phyloP scores from a whole-genome alignment of 2,113 vertebrate genomes.

The Gnathonemus echidnorhynchus region DNA sequence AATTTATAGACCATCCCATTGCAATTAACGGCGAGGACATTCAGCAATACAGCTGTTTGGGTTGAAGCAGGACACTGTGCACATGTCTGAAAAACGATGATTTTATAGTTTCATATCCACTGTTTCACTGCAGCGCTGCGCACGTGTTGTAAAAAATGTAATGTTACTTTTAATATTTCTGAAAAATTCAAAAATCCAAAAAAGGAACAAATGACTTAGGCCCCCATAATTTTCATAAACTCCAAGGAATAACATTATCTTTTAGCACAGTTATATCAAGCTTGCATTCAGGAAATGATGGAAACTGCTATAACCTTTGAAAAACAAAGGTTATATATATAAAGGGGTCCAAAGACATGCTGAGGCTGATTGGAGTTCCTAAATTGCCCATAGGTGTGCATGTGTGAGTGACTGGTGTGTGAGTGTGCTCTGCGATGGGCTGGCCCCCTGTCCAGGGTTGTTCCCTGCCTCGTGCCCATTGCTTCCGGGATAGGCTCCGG shows the following conservation, averaged over 20 bases:
- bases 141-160: neutral
- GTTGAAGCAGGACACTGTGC: conserved; percentile 9
- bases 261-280: neutral
- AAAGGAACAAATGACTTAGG: neutral
- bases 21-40: neutral
- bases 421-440: too few species aligned
- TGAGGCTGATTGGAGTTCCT: too few species aligned
- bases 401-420: too few species aligned
- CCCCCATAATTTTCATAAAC: neutral
- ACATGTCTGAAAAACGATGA: neutral
- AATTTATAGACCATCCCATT: conserved; percentile 7
- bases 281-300: neutral
- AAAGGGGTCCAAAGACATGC: too few species aligned
- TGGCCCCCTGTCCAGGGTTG: too few species aligned
- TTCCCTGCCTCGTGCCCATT: too few species aligned
- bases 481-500: too few species aligned
- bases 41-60: conserved; percentile 10
- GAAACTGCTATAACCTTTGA: neutral
- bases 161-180: neutral
- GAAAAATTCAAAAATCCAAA: neutral
- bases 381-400: too few species aligned
- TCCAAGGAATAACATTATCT: neutral
- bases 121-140: neutral
- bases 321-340: neutral
- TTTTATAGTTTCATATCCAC: neutral